Percentiles rank a stretch among this genome's conserved stretches.
These are phyloP conservation scores for Ceratina japonica DNA, from an alignment of 1,140 invertebrate species.

Conservation along the genomic window DNA sequence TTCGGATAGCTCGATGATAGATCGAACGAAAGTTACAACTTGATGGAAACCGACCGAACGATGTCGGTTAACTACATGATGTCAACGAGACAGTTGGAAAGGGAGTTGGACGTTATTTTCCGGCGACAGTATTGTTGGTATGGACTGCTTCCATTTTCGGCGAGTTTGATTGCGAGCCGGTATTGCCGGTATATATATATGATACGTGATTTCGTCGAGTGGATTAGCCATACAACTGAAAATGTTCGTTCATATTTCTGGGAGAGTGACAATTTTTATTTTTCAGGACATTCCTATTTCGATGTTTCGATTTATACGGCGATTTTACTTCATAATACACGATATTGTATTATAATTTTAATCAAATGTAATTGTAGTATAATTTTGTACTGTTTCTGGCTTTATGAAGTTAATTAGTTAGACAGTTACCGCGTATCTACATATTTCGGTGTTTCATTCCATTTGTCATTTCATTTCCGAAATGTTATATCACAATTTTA, in stretches of 20 bases:
- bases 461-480: no score
- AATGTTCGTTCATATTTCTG: not conserved
- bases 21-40: slow-evolving; percentile 10
- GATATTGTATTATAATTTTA: no score
- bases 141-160: not conserved
- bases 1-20: not conserved
- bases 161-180: slow-evolving; percentile 1
- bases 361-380: no score
- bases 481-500: no score
- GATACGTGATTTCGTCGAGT: not conserved
- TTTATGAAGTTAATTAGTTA: no score
- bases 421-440: no score
- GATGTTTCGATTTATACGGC: no score
- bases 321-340: no score
- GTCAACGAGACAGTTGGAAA: slow-evolving; percentile 9
- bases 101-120: not conserved
- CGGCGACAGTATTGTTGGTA: not conserved
- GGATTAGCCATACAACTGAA: not conserved
- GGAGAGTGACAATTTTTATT: no score
- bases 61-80: slow-evolving; percentile 23
- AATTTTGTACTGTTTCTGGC: no score
- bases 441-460: no score
- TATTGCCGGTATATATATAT: not conserved
- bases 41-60: slow-evolving; percentile 3
- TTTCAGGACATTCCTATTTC: no score